Evolutionary conservation across 2,888 invertebrate species (phyloP), one percentile per base, ranked within the genome.

Genomic region (Alsophila aescularia): DNA sequence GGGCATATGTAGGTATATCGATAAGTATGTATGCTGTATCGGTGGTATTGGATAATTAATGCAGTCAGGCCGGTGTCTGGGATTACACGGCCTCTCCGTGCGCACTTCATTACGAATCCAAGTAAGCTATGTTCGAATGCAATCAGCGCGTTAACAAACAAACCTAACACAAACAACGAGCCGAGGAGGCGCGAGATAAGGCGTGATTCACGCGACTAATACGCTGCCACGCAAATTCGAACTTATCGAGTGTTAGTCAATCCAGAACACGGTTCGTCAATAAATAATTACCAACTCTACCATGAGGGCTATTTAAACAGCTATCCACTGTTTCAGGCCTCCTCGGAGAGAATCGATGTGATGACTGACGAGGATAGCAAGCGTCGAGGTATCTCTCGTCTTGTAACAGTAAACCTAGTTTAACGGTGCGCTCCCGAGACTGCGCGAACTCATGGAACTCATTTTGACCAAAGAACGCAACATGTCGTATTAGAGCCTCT

Each of bases 401-500:
- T 31, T 31, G 41, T 31, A 12, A 42, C 6, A 42, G 18, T 15
- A 32, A 16, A 31, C 32, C 18, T 32, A 8, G 32, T 5, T n/a
- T 15, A 1, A 5, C 40, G 40, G 2, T 13, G 5, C 16, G 18
- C 5, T n/a, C 27, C 24, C 40, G 40, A 18, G 21, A 34, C 13
- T 34, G 43, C 43, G 12, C 27, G 40, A 7, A 12, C 10, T 5
- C 10, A 43, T 32, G 37, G 12, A 24, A 34, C 31, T 15, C 21
- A 37, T 31, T 42, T 2, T 21, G 13, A 13, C 6, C 14, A 24
- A 24, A n/a, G n/a, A n/a, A n/a, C n/a, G n/a, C 45, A 12, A n/a
- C 32, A 29, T 29, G 51, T 15, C 37, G 39, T 16, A 44, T 44
- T 31, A 44, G 32, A 51, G 21, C 39, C 39, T 32, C 16, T 27